A percentile compares a stretch with the other conserved stretches of the same genome.
Conservation (phyloP, 2,888 invertebrate species). For the Agonopterix arenella region DNA sequence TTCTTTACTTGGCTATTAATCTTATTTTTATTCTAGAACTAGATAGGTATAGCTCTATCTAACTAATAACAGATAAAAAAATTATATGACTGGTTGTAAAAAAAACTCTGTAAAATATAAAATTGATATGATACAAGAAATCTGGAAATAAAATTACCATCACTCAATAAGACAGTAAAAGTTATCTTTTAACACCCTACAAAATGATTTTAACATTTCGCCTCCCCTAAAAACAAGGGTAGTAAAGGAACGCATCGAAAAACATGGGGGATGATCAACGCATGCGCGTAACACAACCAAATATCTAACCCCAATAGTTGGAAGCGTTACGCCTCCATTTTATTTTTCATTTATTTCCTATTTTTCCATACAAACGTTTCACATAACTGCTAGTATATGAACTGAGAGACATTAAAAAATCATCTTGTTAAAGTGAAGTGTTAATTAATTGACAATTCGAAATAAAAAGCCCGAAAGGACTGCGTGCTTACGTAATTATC, state of each 20-base stretch:
- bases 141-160: too few species aligned
- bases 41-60: too few species aligned
- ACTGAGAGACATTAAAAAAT: slow-evolving; percentile 8
- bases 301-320: slow-evolving; percentile 43
- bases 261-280: slow-evolving; percentile 28
- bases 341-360: slow-evolving; percentile 50
- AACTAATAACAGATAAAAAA: too few species aligned
- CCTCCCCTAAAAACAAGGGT: slow-evolving; percentile 6
- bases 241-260: slow-evolving; percentile 34
- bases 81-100: too few species aligned
- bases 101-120: too few species aligned
- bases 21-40: too few species aligned
- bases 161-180: neutral
- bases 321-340: slow-evolving; percentile 52
- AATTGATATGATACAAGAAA: too few species aligned
- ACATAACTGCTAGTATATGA: neutral
- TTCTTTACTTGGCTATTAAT: too few species aligned
- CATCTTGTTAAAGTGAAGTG: slow-evolving; percentile 18
- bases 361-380: slow-evolving; percentile 25
- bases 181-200: slow-evolving; percentile 2
- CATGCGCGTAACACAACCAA: slow-evolving; percentile 40
- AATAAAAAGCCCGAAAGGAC: slow-evolving; percentile 4
- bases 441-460: slow-evolving; percentile 3
- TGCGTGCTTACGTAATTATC: slow-evolving; percentile 36
- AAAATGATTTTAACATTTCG: neutral